Evolutionary conservation across 1,140 invertebrate species (phyloP), one percentile per base, ranked within the genome.

Genomic region (Ceratosolen solmsi): DNA sequence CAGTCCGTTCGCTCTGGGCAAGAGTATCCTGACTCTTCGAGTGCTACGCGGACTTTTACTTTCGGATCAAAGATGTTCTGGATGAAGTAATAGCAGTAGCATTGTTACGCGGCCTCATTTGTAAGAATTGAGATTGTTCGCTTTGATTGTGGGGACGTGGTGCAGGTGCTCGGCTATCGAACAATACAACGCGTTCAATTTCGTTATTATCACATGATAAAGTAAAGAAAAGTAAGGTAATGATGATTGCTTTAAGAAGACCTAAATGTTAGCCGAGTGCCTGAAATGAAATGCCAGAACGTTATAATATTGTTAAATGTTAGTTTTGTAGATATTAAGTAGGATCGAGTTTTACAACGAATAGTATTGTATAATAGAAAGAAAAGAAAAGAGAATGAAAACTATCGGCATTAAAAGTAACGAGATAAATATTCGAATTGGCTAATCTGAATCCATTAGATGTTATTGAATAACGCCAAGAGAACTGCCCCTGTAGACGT

Each of bases 1-100:
- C n/a, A 46, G 41, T 46, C 41, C 51, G 3, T 54, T 54, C 20
- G 17, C 51, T 22, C 51, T 22, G 51, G 20, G 49, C 49, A 22
- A 17, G 20, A n/a, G 0, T 9, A 56, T 9, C 36, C 51, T 25
- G 0, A 8, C n/a, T 13, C 15, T 63, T 41, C 25, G 17, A 76
- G 27, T 15, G 1, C 22, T 58, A 1, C 13, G 25, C 38, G 0
- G 25, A 51, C 75, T 63, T 51, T 65, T 77, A 77, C 75, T 77
- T 77, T 77, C 58, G 3, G 56, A 49, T 49, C 20, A 3, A 33
- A 77, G 58, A 77, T 77, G 38, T 33, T 65, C 58, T 25, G 4
- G 58, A 77, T 77, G 75, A 65, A 65, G 75, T 51, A 76, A 60
- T 27, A 20, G 41, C 36, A 20, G 27, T 7, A 17, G n/a, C 17